phyloP scores from a whole-genome alignment of 2,888 invertebrate genomes.

The Cataglyphis altisquamis region DNA sequence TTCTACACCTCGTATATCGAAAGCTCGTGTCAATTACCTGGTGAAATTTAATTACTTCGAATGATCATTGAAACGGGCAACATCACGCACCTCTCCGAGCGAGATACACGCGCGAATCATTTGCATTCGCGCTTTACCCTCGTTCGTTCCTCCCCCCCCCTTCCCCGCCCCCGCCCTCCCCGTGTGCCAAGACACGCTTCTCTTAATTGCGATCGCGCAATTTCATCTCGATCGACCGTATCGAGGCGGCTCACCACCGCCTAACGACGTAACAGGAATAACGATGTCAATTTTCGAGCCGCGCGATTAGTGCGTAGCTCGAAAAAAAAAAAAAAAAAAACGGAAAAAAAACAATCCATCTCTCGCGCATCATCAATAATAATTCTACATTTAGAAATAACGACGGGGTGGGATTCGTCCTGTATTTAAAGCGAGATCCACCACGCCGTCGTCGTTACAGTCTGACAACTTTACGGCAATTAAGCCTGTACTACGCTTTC shows the following conservation, averaged over 20 bases:
- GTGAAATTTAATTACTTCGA: constrained; percentile 55
- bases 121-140: constrained; percentile 21
- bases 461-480: constrained; percentile 72
- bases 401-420: constrained; percentile 22
- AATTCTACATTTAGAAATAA: constrained; percentile 46
- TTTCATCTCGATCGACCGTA: neutral
- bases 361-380: neutral
- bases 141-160: neutral
- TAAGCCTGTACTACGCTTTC: constrained; percentile 65
- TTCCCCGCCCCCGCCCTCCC: no score
- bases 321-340: no score
- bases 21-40: constrained; percentile 48
- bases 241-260: neutral
- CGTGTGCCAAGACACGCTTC: neutral
- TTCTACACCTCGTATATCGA: constrained; percentile 25
- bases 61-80: constrained; percentile 25
- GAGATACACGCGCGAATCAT: constrained; percentile 5
- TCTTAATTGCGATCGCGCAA: constrained; percentile 10
- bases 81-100: neutral
- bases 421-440: constrained; percentile 56
- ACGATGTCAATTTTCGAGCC: neutral
- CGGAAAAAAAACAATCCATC: neutral
- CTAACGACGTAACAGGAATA: no score
- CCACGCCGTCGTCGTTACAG: constrained; percentile 41
- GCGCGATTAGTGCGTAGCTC: neutral